Conservation (phyloP, 1,140 invertebrate species). For the Drosophila bipectinata region DNA sequence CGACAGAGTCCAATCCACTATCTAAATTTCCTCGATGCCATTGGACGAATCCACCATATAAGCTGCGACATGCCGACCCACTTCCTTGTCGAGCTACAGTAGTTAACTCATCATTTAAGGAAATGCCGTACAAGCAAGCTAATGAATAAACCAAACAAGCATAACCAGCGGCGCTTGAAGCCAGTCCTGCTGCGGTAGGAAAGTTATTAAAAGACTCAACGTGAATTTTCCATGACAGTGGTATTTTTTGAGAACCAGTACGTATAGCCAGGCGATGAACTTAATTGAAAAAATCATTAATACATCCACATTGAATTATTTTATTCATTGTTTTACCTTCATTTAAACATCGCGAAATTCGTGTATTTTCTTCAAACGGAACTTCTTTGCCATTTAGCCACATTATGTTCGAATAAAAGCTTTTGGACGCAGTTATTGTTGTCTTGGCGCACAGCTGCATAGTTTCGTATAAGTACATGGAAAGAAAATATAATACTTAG, state of each 20-base stretch:
- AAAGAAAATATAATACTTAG: not conserved
- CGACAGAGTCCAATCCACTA: conserved; percentile 93
- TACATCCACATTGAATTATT: not conserved
- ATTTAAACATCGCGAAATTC: conserved; percentile 91
- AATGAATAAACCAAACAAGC: conserved; percentile 93
- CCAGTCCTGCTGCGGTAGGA: conserved; percentile 98
- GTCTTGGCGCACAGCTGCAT: conserved; percentile 94
- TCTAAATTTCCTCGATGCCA: conserved; percentile 91
- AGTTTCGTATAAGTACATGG: not conserved
- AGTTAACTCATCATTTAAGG: conserved; percentile 91
- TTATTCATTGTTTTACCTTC: conserved; percentile 86
- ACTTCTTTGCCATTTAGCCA: conserved; percentile 96
- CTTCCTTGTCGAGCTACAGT: conserved; percentile 94
- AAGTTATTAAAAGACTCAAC: conserved; percentile 99
- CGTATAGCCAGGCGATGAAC: conserved; percentile 83
- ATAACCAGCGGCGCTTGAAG: conserved; percentile 99
- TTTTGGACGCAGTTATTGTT: conserved; percentile 89
- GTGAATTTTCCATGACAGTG: conserved; percentile 90
- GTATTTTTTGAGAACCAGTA: conserved; percentile 79
- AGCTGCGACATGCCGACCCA: conserved; percentile 98
- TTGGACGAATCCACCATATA: conserved; percentile 95
- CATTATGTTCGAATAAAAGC: conserved; percentile 91
- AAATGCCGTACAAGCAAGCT: conserved; percentile 90
- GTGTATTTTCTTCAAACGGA: conserved; percentile 88
- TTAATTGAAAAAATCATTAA: conserved; percentile 11